Conservation (phyloP, 2,113 vertebrate genomes). For the Cinclus mexicanus region DNA sequence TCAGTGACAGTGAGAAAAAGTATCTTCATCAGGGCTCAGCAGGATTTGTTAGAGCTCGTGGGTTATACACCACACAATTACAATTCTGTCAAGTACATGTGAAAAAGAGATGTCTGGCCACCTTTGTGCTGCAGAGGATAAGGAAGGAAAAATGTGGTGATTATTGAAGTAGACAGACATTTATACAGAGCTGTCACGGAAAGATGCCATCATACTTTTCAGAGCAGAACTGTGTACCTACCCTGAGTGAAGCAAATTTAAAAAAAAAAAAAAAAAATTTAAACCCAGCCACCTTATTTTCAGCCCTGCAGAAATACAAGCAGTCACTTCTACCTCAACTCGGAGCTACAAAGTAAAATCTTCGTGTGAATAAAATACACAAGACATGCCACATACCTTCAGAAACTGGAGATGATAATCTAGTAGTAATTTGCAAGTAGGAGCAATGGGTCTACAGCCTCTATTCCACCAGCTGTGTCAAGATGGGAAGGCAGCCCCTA, state of each 20-base stretch:
- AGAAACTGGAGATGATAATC: background rate
- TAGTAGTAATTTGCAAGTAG: background rate
- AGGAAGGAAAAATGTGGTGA: background rate
- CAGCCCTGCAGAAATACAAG: background rate
- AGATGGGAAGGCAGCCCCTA: background rate
- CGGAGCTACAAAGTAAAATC: background rate
- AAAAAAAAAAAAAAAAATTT: background rate
- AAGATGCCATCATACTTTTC: background rate
- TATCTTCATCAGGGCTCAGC: background rate
- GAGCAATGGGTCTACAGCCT: background rate
- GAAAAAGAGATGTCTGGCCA: background rate
- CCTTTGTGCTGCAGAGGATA: background rate
- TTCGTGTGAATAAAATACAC: background rate
- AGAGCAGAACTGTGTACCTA: background rate
- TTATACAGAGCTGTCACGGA: background rate
- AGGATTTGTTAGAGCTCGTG: background rate
- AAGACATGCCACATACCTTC: background rate
- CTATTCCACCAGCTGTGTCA: background rate
- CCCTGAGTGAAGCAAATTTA: background rate
- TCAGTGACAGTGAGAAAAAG: background rate
- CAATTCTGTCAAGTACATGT: background rate
- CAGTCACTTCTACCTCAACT: background rate
- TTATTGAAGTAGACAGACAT: background rate
- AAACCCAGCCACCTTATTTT: background rate
- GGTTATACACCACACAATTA: background rate